Conservation (phyloP, 2,888 invertebrate genomes). For the Hypselothyrea guttata region DNA sequence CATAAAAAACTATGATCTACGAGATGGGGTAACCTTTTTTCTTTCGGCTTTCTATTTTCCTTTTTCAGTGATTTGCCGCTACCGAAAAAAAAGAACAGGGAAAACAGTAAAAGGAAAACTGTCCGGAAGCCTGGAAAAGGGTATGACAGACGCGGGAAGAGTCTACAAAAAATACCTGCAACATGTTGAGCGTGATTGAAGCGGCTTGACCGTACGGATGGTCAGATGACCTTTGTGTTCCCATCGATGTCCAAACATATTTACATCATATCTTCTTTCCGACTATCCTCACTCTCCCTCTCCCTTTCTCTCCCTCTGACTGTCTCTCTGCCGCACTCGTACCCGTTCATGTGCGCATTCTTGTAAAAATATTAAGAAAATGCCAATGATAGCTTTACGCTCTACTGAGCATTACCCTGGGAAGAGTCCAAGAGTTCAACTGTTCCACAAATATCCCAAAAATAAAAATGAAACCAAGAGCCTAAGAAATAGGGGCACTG, state of each 20-base stretch:
- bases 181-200: neutral
- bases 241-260: too few species aligned
- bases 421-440: slow-evolving; percentile 18
- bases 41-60: slow-evolving; percentile 1
- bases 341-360: slow-evolving; percentile 2
- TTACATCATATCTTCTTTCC: neutral
- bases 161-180: slow-evolving; percentile 31
- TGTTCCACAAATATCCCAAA: slow-evolving; percentile 9
- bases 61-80: slow-evolving; percentile 44
- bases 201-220: neutral
- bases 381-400: slow-evolving; percentile 36
- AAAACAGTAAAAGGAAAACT: too few species aligned
- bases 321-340: too few species aligned
- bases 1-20: slow-evolving; percentile 37
- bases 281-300: too few species aligned
- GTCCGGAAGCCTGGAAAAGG: slow-evolving; percentile 37
- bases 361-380: neutral
- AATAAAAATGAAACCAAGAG: too few species aligned
- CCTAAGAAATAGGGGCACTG: too few species aligned
- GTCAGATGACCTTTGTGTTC: slow-evolving; percentile 25
- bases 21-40: slow-evolving; percentile 32
- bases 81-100: too few species aligned
- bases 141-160: slow-evolving; percentile 41
- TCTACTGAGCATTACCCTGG: slow-evolving; percentile 54
- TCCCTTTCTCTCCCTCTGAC: too few species aligned